phyloP scores from a whole-genome alignment of 2,888 invertebrate species.

The Leucophenga maculata region DNA sequence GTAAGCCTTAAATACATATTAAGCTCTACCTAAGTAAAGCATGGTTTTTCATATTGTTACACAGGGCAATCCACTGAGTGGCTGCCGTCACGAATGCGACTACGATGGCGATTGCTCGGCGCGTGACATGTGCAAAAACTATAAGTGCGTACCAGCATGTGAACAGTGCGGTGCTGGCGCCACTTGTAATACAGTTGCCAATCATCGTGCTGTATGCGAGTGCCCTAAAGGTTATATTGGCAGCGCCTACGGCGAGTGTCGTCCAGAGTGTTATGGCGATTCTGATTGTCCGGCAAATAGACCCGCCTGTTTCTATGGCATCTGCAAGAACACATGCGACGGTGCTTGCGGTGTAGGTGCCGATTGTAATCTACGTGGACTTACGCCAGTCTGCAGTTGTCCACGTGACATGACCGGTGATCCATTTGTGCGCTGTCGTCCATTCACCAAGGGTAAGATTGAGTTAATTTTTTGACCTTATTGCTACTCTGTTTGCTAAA shows the following conservation, averaged over 20 bases:
- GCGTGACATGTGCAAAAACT: constrained; percentile 80
- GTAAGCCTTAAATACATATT: constrained; percentile 30
- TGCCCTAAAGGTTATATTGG: constrained; percentile 88
- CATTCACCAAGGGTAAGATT: constrained; percentile 82
- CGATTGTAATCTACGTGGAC: constrained; percentile 81
- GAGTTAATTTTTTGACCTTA: constrained; percentile 33
- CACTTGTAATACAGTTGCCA: constrained; percentile 82
- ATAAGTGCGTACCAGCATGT: constrained; percentile 85
- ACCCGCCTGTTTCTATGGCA: constrained; percentile 86
- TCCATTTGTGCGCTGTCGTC: constrained; percentile 86
- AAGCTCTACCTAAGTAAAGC: constrained; percentile 1
- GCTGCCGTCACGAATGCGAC: constrained; percentile 89
- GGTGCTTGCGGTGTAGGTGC: constrained; percentile 86
- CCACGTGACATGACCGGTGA: constrained; percentile 90
- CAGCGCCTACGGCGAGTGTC: constrained; percentile 83
- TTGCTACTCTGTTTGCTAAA: background rate
- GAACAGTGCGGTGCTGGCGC: constrained; percentile 84
- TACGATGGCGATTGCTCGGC: constrained; percentile 81
- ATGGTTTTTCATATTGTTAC: constrained; percentile 3
- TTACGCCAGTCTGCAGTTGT: constrained; percentile 89
- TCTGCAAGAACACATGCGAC: constrained; percentile 87
- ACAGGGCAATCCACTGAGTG: constrained; percentile 82
- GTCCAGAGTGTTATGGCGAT: constrained; percentile 86
- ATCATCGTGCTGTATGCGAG: constrained; percentile 84
- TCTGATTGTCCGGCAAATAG: constrained; percentile 84